Base-by-base conservation (phyloP, 92 coral and sea anemone species). In the Heliopora coerulea region DNA sequence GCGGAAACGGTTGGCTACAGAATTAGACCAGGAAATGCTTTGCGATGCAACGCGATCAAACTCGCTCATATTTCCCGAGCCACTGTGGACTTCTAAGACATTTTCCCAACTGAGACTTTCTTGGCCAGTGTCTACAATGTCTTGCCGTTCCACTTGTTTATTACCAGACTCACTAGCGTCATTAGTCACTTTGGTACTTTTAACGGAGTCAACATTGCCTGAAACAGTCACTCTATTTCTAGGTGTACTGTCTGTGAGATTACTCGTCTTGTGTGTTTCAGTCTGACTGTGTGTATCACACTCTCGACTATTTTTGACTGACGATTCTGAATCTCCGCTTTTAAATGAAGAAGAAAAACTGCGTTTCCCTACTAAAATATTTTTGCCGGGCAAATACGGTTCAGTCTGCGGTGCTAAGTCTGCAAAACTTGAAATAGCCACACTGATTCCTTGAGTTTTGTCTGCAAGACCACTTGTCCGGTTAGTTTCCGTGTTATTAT, bases 41-140 rank as follows among this genome's bases (percentile, higher is more conserved):
- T 52, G 29, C 18, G 77, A 70, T 25, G 77, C 62, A 29, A 70
- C 33, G 1, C 77, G 77, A 25, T 70, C 77, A 24, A 70, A 70
- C 2, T 70, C 77, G 31, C 46, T 50, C 48, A 54, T 7, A 1
- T 70, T 49, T 0, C 63, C 54, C 17, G 31, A 37, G 12, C 14
- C 63, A 10, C 15, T 31, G 63, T 50, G 74, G 14, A 25, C 35
- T 25, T 67, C 74, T 6, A 37, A 20, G 9, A 35, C 21, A 34
- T 61, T 61, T 1, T 29, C 40, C 33, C 31, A 42, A 14, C 42
- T 34, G 25, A 65, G 54, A 26, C 23, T 65, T 24, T 39, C 72
- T 39, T 25, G 56, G 20, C 33, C 56, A 41, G 3, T 54, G 23
- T 21, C 54, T 0, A 3, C n/a, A 13, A 20, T 39, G 21, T 37